These are phyloP conservation scores for Hylia prasina DNA, from an alignment of 2,113 vertebrate genomes.

Conservation along the genomic window DNA sequence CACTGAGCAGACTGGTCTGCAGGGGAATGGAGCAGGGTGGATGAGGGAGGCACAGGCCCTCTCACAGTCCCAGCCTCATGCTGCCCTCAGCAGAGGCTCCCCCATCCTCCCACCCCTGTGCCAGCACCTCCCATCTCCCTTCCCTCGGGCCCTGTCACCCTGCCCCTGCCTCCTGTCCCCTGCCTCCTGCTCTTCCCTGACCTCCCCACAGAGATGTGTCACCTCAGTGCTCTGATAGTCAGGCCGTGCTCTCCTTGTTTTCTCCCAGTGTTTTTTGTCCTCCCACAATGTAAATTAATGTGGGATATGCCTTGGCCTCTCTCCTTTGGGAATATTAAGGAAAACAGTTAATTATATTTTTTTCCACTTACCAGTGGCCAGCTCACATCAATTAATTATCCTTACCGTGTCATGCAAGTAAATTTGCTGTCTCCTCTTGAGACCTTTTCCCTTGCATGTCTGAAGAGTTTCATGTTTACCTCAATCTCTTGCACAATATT, in stretches of 20 bases:
- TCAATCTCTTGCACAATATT: background rate
- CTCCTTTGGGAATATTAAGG: slow-evolving; percentile 30
- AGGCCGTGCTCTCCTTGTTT: background rate
- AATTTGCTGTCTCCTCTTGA: background rate
- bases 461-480: slow-evolving; percentile 15
- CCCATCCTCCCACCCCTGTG: background rate
- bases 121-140: accelerated
- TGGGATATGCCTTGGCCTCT: background rate
- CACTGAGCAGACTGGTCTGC: background rate
- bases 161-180: background rate
- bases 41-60: background rate
- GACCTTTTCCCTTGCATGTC: background rate
- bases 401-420: background rate
- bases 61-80: accelerated
- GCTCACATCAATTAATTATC: slow-evolving; percentile 28
- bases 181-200: background rate
- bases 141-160: accelerated
- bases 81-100: background rate
- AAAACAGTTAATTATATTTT: slow-evolving; percentile 17
- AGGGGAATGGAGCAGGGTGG: accelerated
- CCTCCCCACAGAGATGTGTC: background rate
- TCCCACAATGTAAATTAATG: background rate
- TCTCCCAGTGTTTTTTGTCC: background rate
- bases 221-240: background rate
- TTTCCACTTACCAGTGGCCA: background rate